A percentile compares a stretch with the other conserved stretches of the same genome.
These are phyloP conservation scores for Patella caerulea DNA, from an alignment of 2,888 invertebrate genomes.

Conservation along the genomic window DNA sequence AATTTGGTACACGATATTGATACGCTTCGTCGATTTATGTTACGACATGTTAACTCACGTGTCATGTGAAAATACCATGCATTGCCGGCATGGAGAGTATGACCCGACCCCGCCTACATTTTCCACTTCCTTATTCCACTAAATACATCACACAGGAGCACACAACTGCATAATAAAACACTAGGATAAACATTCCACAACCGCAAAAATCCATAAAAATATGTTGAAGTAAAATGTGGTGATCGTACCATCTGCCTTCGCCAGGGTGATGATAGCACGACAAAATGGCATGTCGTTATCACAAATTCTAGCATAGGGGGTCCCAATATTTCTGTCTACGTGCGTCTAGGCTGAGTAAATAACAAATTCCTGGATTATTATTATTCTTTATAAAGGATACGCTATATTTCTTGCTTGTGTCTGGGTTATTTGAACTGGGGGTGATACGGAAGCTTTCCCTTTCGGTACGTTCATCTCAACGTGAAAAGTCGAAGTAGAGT, in stretches of 20 bases:
- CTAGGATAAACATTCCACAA: too few relatives aligned
- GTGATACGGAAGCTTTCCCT: conserved; percentile 61
- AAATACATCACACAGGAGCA: too few relatives aligned
- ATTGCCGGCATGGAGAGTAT: not conserved
- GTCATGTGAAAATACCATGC: conserved; percentile 7
- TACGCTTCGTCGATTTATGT: too few relatives aligned
- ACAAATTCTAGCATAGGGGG: not conserved
- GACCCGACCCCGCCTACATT: conserved; percentile 1
- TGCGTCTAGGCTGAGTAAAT: too few relatives aligned
- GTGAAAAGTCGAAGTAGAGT: conserved; percentile 42
- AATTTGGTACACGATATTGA: too few relatives aligned
- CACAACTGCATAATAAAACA: too few relatives aligned
- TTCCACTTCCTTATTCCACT: not conserved
- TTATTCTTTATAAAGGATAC: conserved; percentile 49
- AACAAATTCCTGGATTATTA: not conserved
- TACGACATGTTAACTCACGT: not conserved
- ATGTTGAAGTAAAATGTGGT: too few relatives aligned
- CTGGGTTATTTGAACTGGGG: conserved; percentile 58
- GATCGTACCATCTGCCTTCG: not conserved
- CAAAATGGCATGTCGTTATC: not conserved
- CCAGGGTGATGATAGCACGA: not conserved
- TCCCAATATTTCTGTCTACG: not conserved
- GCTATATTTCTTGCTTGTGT: conserved; percentile 49
- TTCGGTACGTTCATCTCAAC: conserved; percentile 65
- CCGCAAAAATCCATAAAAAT: too few relatives aligned